Base-by-base conservation (phyloP, 2,113 vertebrate genomes). In the Alethe diademata region DNA sequence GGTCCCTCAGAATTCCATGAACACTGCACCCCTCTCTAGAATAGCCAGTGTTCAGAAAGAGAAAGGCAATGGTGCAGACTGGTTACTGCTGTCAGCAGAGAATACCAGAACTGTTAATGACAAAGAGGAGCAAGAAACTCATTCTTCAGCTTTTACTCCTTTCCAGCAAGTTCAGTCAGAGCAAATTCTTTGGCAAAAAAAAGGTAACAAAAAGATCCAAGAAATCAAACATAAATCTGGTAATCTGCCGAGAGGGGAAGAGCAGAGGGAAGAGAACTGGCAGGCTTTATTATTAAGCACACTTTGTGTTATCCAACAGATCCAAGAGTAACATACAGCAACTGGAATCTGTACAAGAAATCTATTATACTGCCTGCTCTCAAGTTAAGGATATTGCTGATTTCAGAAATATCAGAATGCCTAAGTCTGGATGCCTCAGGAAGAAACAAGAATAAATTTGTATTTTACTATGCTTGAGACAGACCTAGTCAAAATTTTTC, bases 41-140 rank as follows among this genome's bases (percentile, higher is more conserved):
- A 53, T 2, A 74, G 35, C 19, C 0, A 0, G 12, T 8, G 56
- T 19, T 71, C 38, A 2, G 0, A n/a, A 31, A 0, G 0, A 35
- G 31, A 11, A 69, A 33, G 14, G n/a, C 28, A 61, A 53, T 0
- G 3, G 23, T 1, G 5, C 50, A 40, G 2, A 24, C 28, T 11
- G 33, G 64, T 78, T 60, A 40, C 48, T 38, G 40, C 86, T 19
- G 6, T 50, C 26, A 85, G 54, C 70, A 79, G 25, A 62, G 75
- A 57, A 38, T 5, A 64, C 35, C 54, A 69, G 20, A 67, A 62
- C 45, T 50, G 54, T 11, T 90, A 65, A 31, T 29, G 66, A 85
- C 78, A 88, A 69, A 84, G 62, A 88, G 15, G 22, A 90, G 50
- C 62, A 54, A 36, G 51, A 70, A 91, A 88, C 42, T 70, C 50